Base-by-base conservation (phyloP, 2,113 vertebrate species). In the Hemiscyllium ocellatum region DNA sequence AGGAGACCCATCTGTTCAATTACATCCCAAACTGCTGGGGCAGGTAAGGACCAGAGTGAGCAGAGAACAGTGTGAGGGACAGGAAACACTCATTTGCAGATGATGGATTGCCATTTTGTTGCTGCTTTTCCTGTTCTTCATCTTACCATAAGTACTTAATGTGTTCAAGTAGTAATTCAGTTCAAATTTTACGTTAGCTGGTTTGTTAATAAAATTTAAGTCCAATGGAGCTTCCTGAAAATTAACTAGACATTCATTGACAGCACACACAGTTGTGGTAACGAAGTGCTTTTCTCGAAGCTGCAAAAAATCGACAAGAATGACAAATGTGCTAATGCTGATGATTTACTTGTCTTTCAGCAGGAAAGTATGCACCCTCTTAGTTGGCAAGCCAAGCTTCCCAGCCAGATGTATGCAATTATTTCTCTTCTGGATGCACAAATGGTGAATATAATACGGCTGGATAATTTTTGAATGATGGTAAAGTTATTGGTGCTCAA, bases 361-460 rank as follows among this genome's bases (percentile, higher is more conserved):
- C 66, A 42, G 89, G 17, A 66, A 93, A 93, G 1, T 66, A 66
- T 66, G n/a, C 61, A 37, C n/a, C 56, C 61, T 52, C 61, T 66
- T 93, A 93, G 61, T 66, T 93, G 33, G 89, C 89, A 66, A 93
- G 56, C 61, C 22, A n/a, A 93, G 89, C 56, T 93, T 66, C 37
- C 61, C 89, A 66, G 89, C 56, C 89, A 66, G 89, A 93, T 93
- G 65, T 37, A 93, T 93, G 89, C 66, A 93, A 93, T 93, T 93
- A 69, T 95, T 42, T 37, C 66, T 70, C 93, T 72, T 72, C 68
- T 95, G 17, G 94, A 95, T 76, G 94, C 72, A 22, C 47, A 72
- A 70, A 76, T 52, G 94, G 94, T 37, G 47, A 76, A 69, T 52
- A 76, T 95, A 72, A 72, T 52, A 95, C 4, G 69, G 94, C 72